Base-by-base conservation (phyloP, 2,797 vertebrate species). In the Spinibarbus caldwelli region DNA sequence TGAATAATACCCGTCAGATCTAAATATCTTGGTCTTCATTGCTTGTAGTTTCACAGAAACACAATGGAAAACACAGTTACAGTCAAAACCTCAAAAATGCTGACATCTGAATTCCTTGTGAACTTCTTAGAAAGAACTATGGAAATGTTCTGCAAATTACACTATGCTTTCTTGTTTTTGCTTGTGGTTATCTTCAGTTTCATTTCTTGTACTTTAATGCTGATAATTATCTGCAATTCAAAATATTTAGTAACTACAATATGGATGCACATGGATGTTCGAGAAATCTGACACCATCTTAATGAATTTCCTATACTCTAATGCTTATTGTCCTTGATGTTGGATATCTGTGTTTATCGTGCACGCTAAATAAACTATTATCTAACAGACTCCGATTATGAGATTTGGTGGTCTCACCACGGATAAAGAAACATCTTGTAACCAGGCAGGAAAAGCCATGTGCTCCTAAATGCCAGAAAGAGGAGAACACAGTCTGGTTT, bases 71-170 rank as follows among this genome's bases (percentile, higher is more conserved):
- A 52, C 78, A 62, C 68, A 80, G 80, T 86, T 90, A 85, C 67
- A 87, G 84, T 86, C 68, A 57, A 72, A 83, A 26, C 85, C 85
- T 85, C 86, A 87, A 81, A 81, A 86, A 83, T 86, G 70, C 72
- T 87, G 78, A 85, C 59, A 80, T 83, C 45, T 90, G 82, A 88
- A 89, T 84, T 89, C 21, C 12, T n/a, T 4, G n/a, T 88, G 87
- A 90, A 88, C 82, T 81, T 64, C 57, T 72, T 78, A 75, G 52
- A 43, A 38, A 72, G 34, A 87, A 59, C 49, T 41, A 36, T 14
- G 45, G 64, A 71, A 85, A 78, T 62, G 36, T 76, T 36, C 66
- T 62, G 78, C 3, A 68, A 84, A 75, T 78, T 83, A 38, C 57
- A 83, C 70, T 86, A 66, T 45, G n/a, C 38, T 80, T 49, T 23